These are phyloP conservation scores for Mnemiopsis leidyi DNA, from an alignment of 37 sponge, comb jelly and placozoan species.

Conservation along the genomic window DNA sequence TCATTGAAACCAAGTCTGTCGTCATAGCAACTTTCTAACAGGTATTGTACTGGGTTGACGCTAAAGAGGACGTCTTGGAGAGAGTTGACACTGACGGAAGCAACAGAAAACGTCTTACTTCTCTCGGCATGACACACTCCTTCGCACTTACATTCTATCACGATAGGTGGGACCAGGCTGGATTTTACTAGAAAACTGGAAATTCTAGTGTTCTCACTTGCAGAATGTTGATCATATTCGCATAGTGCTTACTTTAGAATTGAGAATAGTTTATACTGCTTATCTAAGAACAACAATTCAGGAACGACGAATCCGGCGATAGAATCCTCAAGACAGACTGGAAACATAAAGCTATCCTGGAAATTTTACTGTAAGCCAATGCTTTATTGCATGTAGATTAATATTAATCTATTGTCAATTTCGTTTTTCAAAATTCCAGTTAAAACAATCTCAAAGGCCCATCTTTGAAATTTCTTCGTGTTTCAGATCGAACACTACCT, in stretches of 20 bases:
- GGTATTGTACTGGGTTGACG: constrained; percentile 57
- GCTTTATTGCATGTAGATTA: no score
- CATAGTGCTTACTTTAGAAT: not conserved
- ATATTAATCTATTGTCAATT: no score
- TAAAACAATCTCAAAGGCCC: no score
- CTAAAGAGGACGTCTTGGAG: constrained; percentile 41
- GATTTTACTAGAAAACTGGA: no score
- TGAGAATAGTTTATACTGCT: no score
- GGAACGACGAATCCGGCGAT: not conserved
- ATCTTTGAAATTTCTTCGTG: no score
- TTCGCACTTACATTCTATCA: constrained; percentile 28
- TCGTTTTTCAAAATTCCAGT: no score
- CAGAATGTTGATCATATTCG: no score
- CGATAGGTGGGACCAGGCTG: no score
- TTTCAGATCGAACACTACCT: constrained; percentile 1
- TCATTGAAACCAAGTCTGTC: no score
- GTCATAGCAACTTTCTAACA: no score
- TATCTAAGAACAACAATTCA: no score
- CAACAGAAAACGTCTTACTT: not conserved
- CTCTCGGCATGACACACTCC: not conserved
- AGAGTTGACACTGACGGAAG: constrained; percentile 30
- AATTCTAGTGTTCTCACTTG: not conserved
- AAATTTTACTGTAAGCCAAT: constrained; percentile 14
- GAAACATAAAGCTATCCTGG: constrained; percentile 4
- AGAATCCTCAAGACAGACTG: constrained; percentile 28